These are phyloP conservation scores for Centropus unirufus DNA, from an alignment of 2,113 vertebrate species.

Conservation along the genomic window DNA sequence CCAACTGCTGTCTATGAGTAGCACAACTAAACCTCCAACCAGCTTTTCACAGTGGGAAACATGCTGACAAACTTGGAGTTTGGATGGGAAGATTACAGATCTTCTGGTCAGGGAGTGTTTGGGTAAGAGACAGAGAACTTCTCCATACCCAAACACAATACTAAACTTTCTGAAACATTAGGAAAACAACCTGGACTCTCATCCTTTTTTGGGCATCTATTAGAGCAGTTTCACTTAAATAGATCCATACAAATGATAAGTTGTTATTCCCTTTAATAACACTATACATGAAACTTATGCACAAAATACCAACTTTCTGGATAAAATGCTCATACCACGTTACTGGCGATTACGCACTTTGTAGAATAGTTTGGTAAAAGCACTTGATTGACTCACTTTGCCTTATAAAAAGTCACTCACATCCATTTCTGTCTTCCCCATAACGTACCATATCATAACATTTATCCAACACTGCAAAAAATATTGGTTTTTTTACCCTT, in stretches of 20 bases:
- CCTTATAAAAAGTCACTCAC: neutral
- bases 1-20: neutral
- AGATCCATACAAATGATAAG: neutral
- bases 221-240: neutral
- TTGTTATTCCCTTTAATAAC: neutral
- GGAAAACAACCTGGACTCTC: neutral
- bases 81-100: neutral
- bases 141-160: neutral
- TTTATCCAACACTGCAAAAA: neutral
- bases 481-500: neutral
- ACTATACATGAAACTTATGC: neutral
- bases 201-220: neutral
- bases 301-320: neutral
- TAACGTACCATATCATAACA: neutral
- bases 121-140: neutral
- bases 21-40: neutral
- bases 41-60: neutral
- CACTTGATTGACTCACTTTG: neutral
- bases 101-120: neutral
- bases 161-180: neutral
- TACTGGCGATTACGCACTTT: neutral
- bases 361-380: neutral
- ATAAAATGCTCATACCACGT: neutral
- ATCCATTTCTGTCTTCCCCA: neutral
- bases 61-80: neutral